Percentiles rank a stretch among this genome's conserved stretches.
These are phyloP conservation scores for Platyrinchus mystaceus DNA, from an alignment of 2,797 vertebrate genomes.

Conservation along the genomic window DNA sequence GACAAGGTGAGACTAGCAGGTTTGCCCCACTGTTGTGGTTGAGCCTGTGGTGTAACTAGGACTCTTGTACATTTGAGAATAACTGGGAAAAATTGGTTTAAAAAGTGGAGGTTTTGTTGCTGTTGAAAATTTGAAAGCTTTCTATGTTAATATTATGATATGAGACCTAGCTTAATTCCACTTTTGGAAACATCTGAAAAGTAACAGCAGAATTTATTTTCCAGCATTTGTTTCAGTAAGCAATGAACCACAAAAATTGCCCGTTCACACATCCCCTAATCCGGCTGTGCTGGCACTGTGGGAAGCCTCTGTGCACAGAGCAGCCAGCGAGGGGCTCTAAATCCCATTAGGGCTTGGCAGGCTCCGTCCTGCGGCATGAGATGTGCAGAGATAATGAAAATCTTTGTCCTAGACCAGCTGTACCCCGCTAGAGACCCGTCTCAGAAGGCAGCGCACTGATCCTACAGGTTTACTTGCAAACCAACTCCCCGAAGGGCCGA, in stretches of 20 bases:
- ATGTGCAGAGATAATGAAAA: background rate
- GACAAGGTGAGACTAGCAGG: background rate
- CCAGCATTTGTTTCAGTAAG: background rate
- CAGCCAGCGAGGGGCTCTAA: background rate
- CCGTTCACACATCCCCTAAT: background rate
- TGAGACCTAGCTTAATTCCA: constrained; percentile 4
- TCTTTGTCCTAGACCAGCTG: background rate
- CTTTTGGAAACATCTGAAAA: constrained; percentile 3
- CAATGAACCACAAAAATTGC: constrained; percentile 16
- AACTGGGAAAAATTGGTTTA: background rate
- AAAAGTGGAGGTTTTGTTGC: background rate
- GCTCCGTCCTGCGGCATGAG: background rate
- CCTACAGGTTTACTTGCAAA: background rate
- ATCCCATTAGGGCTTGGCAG: constrained; percentile 19
- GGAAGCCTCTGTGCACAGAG: background rate
- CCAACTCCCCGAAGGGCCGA: accelerated
- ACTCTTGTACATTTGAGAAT: background rate
- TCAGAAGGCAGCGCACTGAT: background rate
- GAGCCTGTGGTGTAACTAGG: background rate
- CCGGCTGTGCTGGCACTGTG: background rate
- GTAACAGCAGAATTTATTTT: background rate
- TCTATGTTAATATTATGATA: background rate
- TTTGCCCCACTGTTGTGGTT: background rate
- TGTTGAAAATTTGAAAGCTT: background rate
- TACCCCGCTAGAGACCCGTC: background rate